Base-by-base conservation (phyloP, 2,113 vertebrate genomes). In the Apodemus speciosus region DNA sequence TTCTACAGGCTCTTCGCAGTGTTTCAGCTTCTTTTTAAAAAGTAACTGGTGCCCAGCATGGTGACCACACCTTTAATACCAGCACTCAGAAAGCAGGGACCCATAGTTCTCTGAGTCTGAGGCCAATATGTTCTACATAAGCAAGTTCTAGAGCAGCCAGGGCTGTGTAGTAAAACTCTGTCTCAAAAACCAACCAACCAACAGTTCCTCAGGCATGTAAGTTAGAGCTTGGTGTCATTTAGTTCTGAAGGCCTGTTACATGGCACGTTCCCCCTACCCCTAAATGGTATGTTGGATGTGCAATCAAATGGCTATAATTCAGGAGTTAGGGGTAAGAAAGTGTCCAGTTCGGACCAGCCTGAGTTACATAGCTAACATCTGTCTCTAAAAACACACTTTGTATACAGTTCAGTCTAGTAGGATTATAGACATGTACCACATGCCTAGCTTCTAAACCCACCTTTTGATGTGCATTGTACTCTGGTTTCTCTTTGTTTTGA, bases 1-100 rank as follows among this genome's bases (percentile, higher is more conserved):
- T 92, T 94, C 46, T 77, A 89, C 53, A 66, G 75, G 32, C 51
- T 81, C 18, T 92, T 72, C 46, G 3, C n/a, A 81, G 38, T 81
- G 46, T 77, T 66, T 92, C 64, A 83, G 86, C 68, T 90, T 94
- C n/a, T 88, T 68, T 94, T 95, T 88, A 92, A 94, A 86, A 89
- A 91, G 75, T 86, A 92, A 88, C 53, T 90, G 49, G n/a, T 79
- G 76, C 35, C 21, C 35, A 80, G 77, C 51, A 38, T 58, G 35
- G 77, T 38, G 51, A 38, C 23, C 79, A 60, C n/a, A 27, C n/a
- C 53, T 81, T 40, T 60, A 81, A 27, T 27, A 7, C 53, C 53
- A 80, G 53, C 79, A 60, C 53, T 40, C n/a, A 81, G 53, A 38
- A 58, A 80, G 53, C 79, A 60, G n/a, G 23, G 53, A 21, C 13